These are phyloP conservation scores for Platypus cylindrus DNA, from an alignment of 2,888 invertebrate genomes.

Conservation along the genomic window DNA sequence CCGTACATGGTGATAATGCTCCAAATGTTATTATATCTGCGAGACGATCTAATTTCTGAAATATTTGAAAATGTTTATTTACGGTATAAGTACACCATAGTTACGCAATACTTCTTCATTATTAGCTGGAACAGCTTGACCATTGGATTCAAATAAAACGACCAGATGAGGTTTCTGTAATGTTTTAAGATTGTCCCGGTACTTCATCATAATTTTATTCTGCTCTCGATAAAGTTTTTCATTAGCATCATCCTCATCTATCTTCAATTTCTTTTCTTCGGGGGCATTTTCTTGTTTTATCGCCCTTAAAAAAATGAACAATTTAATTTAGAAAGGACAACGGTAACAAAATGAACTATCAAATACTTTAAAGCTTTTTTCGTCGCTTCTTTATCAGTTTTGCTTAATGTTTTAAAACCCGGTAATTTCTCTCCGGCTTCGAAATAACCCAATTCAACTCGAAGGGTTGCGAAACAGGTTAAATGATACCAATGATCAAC, in stretches of 20 bases:
- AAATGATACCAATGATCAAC: conserved; percentile 84
- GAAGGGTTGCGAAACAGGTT: conserved; percentile 71
- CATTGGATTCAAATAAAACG: conserved; percentile 56
- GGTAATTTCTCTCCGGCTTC: conserved; percentile 59
- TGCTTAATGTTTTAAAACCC: conserved; percentile 57
- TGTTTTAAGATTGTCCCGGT: conserved; percentile 48
- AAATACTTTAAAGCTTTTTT: conserved; percentile 53
- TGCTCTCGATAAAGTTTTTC: conserved; percentile 57
- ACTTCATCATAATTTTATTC: conserved; percentile 53
- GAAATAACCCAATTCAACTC: conserved; percentile 61
- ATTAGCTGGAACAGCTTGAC: conserved; percentile 55
- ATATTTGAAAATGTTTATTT: conserved; percentile 1
- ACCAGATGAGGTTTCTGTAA: conserved; percentile 50
- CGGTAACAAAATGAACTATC: too few relatives aligned
- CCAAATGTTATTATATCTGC: conserved; percentile 87
- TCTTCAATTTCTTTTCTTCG: conserved; percentile 55
- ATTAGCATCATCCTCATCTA: conserved; percentile 38
- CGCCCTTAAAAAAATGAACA: conserved; percentile 30
- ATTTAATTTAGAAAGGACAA: neutral
- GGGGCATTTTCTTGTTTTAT: conserved; percentile 45
- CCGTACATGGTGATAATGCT: conserved; percentile 58
- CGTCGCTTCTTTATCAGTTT: conserved; percentile 57
- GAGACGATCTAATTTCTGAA: conserved; percentile 59
- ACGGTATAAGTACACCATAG: conserved; percentile 7
- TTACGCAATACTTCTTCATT: conserved; percentile 44